Conservation (phyloP, 2,888 invertebrate genomes). For the Rotaria sp. region DNA sequence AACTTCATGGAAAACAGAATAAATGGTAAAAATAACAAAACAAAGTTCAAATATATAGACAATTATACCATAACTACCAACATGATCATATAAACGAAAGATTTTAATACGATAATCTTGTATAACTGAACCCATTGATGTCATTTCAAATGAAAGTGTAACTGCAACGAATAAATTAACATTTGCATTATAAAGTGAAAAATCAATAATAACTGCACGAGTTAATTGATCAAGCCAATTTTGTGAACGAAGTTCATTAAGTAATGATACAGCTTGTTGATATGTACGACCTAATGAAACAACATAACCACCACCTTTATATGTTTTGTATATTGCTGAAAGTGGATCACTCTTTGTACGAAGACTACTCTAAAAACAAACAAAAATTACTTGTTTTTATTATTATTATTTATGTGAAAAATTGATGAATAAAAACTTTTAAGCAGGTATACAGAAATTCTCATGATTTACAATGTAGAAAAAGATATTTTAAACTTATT, state of each 20-base stretch:
- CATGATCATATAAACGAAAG: constrained; percentile 54
- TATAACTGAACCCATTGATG: constrained; percentile 46
- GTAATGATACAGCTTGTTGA: constrained; percentile 27
- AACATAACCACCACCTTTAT: constrained; percentile 53
- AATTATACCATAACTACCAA: constrained; percentile 53
- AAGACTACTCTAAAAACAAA: constrained; percentile 33
- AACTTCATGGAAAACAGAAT: constrained; percentile 54
- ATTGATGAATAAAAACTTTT: too few species aligned
- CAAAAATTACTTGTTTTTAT: neutral
- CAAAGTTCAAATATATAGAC: constrained; percentile 53
- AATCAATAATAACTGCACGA: constrained; percentile 58
- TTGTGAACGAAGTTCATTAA: constrained; percentile 39
- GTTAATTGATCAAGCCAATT: constrained; percentile 57
- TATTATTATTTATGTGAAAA: too few species aligned
- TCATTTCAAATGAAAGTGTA: constrained; percentile 50
- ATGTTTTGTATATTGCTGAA: constrained; percentile 37
- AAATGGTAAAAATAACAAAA: constrained; percentile 54
- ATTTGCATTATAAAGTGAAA: constrained; percentile 58
- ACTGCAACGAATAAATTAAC: constrained; percentile 52
- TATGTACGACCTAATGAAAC: constrained; percentile 46
- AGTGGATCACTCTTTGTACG: constrained; percentile 43
- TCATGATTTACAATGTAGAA: too few species aligned
- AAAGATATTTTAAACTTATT: too few species aligned
- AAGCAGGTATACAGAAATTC: too few species aligned
- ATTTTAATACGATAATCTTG: constrained; percentile 45